Evolutionary conservation across 2,113 vertebrate species (phyloP).

Genomic region (Anarhynchus alexandrinus): DNA sequence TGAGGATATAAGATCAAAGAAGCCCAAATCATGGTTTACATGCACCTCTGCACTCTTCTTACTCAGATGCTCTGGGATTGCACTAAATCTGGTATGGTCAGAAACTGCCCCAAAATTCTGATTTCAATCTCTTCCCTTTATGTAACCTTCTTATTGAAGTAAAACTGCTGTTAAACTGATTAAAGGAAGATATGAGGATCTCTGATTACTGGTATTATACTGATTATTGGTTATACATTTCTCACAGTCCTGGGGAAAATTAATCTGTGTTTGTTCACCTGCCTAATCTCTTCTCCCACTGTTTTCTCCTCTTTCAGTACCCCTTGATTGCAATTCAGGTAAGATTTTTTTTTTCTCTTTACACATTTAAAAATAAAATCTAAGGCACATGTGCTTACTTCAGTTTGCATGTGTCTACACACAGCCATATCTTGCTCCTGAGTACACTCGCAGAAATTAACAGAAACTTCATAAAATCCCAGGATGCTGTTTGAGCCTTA

Average conservation of each 20-base stretch:
- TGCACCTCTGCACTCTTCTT: background rate
- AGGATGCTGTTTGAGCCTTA: background rate
- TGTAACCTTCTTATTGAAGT: background rate
- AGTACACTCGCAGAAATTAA: background rate
- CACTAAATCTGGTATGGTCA: background rate
- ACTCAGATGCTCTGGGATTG: background rate
- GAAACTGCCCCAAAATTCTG: background rate
- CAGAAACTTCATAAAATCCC: background rate
- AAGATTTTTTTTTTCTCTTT: conserved; percentile 8
- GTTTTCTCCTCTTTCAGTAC: conserved; percentile 51
- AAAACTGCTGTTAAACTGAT: background rate
- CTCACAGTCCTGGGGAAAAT: background rate
- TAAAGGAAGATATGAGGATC: background rate
- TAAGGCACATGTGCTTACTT: background rate
- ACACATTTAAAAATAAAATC: background rate
- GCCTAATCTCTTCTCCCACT: background rate
- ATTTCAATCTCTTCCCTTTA: background rate
- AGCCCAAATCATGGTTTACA: background rate
- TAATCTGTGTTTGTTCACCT: background rate
- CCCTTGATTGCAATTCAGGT: conserved; percentile 57
- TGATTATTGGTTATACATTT: background rate
- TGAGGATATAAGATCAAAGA: background rate
- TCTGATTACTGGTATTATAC: background rate
- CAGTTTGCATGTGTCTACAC: background rate
- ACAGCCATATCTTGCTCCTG: background rate